These are phyloP conservation scores for Drepanosiphum platanoidis DNA, from an alignment of 2,888 invertebrate genomes.

Conservation along the genomic window DNA sequence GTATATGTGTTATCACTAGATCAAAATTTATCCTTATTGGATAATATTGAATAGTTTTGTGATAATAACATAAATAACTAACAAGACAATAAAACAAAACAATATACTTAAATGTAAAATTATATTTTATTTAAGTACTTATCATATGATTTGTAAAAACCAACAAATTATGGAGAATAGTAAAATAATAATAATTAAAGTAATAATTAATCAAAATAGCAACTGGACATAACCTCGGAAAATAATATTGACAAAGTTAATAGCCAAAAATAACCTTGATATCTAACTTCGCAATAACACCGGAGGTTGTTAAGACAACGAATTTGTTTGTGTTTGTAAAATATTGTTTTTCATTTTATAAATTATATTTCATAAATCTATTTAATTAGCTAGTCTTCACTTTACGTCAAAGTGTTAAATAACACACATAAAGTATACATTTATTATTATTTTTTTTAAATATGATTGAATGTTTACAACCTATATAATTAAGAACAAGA, in stretches of 20 bases:
- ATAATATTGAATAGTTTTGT: neutral
- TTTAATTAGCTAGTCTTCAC: too few relatives aligned
- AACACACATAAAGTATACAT: too few relatives aligned
- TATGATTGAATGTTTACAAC: neutral
- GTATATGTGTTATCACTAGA: neutral
- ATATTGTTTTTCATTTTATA: neutral
- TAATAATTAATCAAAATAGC: constrained; percentile 3
- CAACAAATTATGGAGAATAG: too few relatives aligned
- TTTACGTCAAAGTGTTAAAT: too few relatives aligned
- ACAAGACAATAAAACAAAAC: neutral
- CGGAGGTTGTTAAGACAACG: neutral
- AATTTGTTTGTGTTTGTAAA: neutral
- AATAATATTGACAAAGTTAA: neutral
- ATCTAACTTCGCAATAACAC: constrained; percentile 30
- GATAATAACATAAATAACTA: too few relatives aligned
- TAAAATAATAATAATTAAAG: neutral
- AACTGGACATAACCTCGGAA: constrained; percentile 6
- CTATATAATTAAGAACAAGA: too few relatives aligned
- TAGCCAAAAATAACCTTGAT: constrained; percentile 13
- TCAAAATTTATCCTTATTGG: neutral
- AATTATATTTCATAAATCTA: neutral
- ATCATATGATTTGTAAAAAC: too few relatives aligned
- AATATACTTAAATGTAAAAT: too few relatives aligned
- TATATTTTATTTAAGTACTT: too few relatives aligned
- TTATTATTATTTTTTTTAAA: neutral